Percentiles rank a stretch among this genome's conserved stretches.
Conservation (phyloP, 2,888 invertebrate species). For the Rotaria macrura region DNA sequence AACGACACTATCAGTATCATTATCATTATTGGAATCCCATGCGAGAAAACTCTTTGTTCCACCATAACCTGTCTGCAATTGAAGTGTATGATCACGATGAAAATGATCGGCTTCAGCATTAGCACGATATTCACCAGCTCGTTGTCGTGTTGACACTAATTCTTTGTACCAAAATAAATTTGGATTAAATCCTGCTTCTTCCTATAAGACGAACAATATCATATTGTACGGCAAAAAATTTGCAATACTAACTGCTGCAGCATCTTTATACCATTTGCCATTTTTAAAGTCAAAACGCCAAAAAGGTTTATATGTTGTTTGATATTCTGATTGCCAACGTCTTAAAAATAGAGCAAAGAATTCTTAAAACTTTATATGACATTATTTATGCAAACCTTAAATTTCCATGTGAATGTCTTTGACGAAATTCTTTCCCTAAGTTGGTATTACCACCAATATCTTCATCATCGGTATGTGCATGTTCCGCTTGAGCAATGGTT, state of each 20-base stretch:
- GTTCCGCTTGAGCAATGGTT: background rate
- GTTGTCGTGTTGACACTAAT: background rate
- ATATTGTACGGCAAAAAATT: too few relatives aligned
- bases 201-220: background rate
- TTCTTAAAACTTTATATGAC: background rate
- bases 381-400: background rate
- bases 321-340: constrained; percentile 41
- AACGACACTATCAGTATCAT: background rate
- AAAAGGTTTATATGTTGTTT: constrained; percentile 42
- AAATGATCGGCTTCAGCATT: constrained; percentile 13
- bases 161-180: constrained; percentile 24
- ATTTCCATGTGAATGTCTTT: background rate
- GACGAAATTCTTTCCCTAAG: background rate
- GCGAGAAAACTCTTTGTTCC: background rate
- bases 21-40: background rate
- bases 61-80: constrained; percentile 8
- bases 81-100: background rate
- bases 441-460: background rate
- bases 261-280: constrained; percentile 44
- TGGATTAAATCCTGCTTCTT: background rate
- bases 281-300: constrained; percentile 40
- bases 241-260: constrained; percentile 37
- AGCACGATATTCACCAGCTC: background rate
- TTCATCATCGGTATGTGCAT: background rate
- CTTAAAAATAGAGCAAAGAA: constrained; percentile 35